Evolutionary conservation across 1,140 invertebrate species (phyloP), one percentile per base, ranked within the genome.

Genomic region (Zaprionus camerounensis): DNA sequence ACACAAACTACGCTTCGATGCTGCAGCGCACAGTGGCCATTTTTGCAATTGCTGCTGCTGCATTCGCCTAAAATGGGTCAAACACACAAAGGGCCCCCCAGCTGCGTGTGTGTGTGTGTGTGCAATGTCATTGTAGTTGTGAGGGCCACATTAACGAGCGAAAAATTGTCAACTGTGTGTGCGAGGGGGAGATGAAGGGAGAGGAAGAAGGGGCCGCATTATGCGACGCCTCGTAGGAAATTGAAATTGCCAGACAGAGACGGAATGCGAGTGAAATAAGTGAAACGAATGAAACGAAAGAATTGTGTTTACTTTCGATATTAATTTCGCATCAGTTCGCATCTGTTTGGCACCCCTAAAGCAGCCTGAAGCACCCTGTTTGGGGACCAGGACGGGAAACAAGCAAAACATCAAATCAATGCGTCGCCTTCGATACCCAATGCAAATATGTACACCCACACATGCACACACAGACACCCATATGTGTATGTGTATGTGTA

Each of bases 1-100:
- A 41, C 17, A 51, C 24, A 12, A 4, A 38, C 41, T 28, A 49
- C 13, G 13, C 20, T 4, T 22, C n/a, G 46, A 22, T 41, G n/a
- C n/a, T 73, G 64, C 41, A 46, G n/a, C 41, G 36, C 38, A 62
- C 24, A 38, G 53, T 59, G 49, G 24, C 36, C 15, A 24, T 44
- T 65, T 46, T 65, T 24, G 26, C n/a, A 26, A 24, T 58, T 51
- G 64, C 64, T 53, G 28, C 49, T 41, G 46, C 62, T 74, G 71
- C 68, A 71, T 71, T 66, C 34, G 24, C 46, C 20, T 62, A 79
- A 79, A 79, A 79, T 79, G 68, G 77, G 77, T 79, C 77, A 79
- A 76, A 76, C 57, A 65, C 62, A 71, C 62, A 76, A 78, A 76
- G 64, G 77, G 57, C 73, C 57, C 28, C 59, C 53, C 38, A 34